Conservation (phyloP, 1,140 invertebrate species). For the Penaeus vannamei region DNA sequence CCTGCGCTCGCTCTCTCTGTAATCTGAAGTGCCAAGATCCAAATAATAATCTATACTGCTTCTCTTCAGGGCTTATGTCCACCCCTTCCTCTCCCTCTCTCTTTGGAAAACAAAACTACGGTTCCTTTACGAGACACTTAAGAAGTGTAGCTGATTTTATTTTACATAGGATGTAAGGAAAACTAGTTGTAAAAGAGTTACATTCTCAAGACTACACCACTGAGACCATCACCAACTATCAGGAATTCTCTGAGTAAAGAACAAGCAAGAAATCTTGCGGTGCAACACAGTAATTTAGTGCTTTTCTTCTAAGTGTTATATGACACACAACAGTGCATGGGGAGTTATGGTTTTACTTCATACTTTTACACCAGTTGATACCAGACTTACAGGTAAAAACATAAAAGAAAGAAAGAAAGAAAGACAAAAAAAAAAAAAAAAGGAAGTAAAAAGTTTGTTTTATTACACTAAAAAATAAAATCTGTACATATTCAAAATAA, state of each 20-base stretch:
- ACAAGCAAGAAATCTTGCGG: conserved; percentile 58
- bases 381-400: neutral
- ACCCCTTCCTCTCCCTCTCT: conserved; percentile 39
- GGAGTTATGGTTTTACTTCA: conserved; percentile 36
- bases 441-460: conserved; percentile 13
- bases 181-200: conserved; percentile 28
- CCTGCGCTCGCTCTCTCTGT: conserved; percentile 75
- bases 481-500: neutral
- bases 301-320: conserved; percentile 49
- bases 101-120: conserved; percentile 31
- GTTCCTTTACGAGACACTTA: conserved; percentile 44
- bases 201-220: conserved; percentile 43
- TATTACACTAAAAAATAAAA: conserved; percentile 34
- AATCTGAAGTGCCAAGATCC: conserved; percentile 70
- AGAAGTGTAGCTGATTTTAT: conserved; percentile 21
- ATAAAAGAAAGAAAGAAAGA: no score
- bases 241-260: conserved; percentile 36
- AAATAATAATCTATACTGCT: conserved; percentile 18
- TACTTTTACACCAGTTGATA: conserved; percentile 44
- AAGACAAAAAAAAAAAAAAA: neutral
- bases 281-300: conserved; percentile 53
- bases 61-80: neutral
- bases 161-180: conserved; percentile 33
- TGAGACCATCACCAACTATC: conserved; percentile 43
- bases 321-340: conserved; percentile 45